Evolutionary conservation across 1,140 invertebrate genomes (phyloP).

Genomic region (Eulimnadia texana): DNA sequence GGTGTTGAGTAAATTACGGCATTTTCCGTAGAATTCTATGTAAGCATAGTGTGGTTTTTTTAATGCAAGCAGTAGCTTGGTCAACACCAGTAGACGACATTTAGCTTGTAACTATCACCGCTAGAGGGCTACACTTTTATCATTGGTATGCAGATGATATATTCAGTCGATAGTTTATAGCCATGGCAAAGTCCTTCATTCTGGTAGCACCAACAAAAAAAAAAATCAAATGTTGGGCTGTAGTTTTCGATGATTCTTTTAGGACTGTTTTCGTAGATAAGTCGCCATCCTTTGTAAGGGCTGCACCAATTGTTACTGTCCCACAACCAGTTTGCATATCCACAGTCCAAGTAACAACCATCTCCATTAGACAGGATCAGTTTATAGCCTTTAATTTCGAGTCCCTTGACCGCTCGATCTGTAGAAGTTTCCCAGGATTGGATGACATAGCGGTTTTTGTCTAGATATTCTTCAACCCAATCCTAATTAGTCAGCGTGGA

Average conservation of each 20-base stretch:
- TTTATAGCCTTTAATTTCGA: background rate
- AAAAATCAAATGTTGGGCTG: constrained; percentile 26
- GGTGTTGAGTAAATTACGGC: too few species aligned
- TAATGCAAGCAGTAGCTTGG: too few species aligned
- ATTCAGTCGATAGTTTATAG: too few species aligned
- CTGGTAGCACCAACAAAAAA: too few species aligned
- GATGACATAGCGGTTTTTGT: constrained; percentile 12
- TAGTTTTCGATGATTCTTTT: constrained; percentile 41
- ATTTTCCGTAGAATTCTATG: too few species aligned
- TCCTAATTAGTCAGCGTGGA: constrained; percentile 1
- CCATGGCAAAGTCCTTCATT: too few species aligned
- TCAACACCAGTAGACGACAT: too few species aligned
- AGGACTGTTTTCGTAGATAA: constrained; percentile 61
- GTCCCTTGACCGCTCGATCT: background rate
- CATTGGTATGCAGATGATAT: too few species aligned
- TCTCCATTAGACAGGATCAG: constrained; percentile 11
- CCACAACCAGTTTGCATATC: background rate
- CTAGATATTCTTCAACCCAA: constrained; percentile 1
- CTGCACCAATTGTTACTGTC: constrained; percentile 40
- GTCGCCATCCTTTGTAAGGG: constrained; percentile 77
- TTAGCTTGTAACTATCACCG: too few species aligned
- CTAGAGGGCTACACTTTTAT: too few species aligned
- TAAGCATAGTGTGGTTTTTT: too few species aligned
- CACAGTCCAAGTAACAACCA: constrained; percentile 7
- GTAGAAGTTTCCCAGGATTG: constrained; percentile 13